Evolutionary conservation across 2,797 vertebrate genomes (phyloP).

Genomic region (Gallirallus australis): DNA sequence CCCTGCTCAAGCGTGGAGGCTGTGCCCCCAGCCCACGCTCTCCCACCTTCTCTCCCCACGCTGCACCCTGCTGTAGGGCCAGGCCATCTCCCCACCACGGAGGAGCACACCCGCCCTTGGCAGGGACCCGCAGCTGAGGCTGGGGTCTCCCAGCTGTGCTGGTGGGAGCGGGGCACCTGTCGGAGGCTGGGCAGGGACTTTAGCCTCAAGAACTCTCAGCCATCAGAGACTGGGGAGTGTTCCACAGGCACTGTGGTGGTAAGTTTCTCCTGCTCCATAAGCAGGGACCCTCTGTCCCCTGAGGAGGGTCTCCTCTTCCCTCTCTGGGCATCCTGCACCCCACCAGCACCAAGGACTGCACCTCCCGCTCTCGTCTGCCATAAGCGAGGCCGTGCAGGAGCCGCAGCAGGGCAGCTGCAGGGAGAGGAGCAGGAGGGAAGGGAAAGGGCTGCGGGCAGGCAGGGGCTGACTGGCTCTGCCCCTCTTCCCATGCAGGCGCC

Average conservation of each 20-base stretch:
- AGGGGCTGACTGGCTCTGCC: neutral
- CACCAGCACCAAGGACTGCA: neutral
- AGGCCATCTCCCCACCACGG: rapidly evolving
- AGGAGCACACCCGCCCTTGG: neutral
- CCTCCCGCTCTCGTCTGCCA: rapidly evolving
- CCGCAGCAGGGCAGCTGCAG: neutral
- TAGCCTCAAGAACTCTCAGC: neutral
- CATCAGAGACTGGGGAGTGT: neutral
- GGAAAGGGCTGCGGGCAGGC: neutral
- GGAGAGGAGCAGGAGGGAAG: neutral
- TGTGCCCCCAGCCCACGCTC: neutral
- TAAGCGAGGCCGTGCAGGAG: neutral
- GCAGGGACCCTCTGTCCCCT: neutral
- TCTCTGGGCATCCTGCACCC: neutral
- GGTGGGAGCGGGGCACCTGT: neutral
- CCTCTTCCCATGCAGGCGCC: conserved; percentile 82
- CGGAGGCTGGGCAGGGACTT: neutral
- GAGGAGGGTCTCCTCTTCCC: neutral
- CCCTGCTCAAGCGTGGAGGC: neutral
- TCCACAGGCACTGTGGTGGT: neutral
- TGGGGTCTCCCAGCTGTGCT: neutral
- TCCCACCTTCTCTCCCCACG: neutral
- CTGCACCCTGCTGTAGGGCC: rapidly evolving
- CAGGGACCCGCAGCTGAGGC: rapidly evolving
- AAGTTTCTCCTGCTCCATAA: neutral